These are phyloP conservation scores for Zonotrichia albicollis DNA, from an alignment of 2,797 vertebrate species.

Conservation along the genomic window DNA sequence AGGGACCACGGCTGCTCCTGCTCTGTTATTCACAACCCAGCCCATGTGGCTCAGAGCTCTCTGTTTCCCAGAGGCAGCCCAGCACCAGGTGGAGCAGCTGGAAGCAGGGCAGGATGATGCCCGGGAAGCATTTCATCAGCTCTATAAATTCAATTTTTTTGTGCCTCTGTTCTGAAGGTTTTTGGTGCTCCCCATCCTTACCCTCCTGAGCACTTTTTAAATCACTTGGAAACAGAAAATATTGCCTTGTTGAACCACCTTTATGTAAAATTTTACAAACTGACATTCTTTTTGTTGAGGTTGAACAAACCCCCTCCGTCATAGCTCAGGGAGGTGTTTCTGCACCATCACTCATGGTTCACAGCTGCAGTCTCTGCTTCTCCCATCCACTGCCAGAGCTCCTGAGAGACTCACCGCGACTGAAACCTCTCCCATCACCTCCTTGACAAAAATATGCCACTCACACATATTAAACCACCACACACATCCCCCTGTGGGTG, in stretches of 20 bases:
- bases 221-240: neutral
- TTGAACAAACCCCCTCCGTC: neutral
- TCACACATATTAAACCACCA: neutral
- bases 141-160: neutral
- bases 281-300: neutral
- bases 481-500: fast-evolving
- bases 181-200: neutral
- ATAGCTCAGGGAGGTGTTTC: neutral
- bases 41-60: neutral
- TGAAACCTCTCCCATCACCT: neutral
- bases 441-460: neutral
- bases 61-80: neutral
- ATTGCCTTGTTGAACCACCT: neutral
- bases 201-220: neutral
- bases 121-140: neutral
- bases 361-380: neutral
- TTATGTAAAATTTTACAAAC: neutral
- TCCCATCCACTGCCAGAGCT: neutral
- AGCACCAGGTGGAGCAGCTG: neutral
- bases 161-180: neutral
- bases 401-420: neutral
- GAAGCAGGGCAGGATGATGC: neutral
- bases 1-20: fast-evolving
- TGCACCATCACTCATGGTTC: neutral
- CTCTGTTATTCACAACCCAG: neutral